Base-by-base conservation (phyloP, 2,113 vertebrate genomes). In the Elanoides forficatus region DNA sequence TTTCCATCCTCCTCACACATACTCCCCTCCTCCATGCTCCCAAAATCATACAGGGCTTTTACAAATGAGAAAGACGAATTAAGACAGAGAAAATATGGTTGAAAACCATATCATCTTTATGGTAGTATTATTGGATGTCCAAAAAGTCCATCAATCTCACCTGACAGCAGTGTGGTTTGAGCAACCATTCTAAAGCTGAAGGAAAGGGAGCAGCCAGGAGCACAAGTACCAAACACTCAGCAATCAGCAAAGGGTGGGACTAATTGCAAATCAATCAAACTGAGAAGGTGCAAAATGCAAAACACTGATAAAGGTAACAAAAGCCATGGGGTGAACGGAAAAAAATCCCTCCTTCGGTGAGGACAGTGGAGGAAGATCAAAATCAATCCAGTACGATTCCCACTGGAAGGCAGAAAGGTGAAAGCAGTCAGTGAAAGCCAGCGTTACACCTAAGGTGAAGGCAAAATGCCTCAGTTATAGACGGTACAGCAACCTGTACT, bases 21-120 rank as follows among this genome's bases (percentile, higher is more conserved):
- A 9, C 20, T 66, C 27, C 26, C 43, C 53, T 27, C 26, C 27
- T 1, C 50, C 42, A 3, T 6, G 56, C 66, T 88, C 79, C 88
- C 90, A 86, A 83, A 96, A 72, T 45, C 83, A 72, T 14, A 6
- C 38, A 63, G 23, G 65, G n/a, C 50, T 94, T 72, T 63, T 38
- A 71, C 48, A 92, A 67, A 26, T 34, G 43, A 93, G 67, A 81
- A 93, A 94, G 92, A 93, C 90, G 29, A 93, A 96, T 88, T 62
- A 60, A 94, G 47, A 59, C 30, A 93, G 63, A 90, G 66, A 55
- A 90, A 68, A 95, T 12, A 40, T 63, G 50, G 47, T 16, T 71
- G 68, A 65, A 81, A 91, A 42, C 55, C 27, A 42, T 36, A 56
- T 8, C 8, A 23, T 60, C 47, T 84, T 92, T 89, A 68, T 18